Evolutionary conservation across 2,113 vertebrate species (phyloP).

Genomic region (Epinephelus fuscoguttatus): DNA sequence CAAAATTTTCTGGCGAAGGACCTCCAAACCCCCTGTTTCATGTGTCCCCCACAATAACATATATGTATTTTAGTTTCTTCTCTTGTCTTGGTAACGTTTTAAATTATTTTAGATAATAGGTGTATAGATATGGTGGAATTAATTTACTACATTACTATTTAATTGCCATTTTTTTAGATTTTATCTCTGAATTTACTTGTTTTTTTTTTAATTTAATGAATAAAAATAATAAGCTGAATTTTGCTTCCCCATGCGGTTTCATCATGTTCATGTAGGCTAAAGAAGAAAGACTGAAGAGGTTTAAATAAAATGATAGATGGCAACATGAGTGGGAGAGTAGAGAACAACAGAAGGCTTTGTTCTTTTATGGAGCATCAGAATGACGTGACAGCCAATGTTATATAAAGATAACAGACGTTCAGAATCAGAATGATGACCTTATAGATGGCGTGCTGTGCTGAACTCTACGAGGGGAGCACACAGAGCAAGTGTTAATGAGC

Average conservation of each 20-base stretch:
- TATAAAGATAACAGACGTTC: slow-evolving; percentile 1
- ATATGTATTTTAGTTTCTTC: neutral
- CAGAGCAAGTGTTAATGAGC: slow-evolving; percentile 61
- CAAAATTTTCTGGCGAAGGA: too few relatives aligned
- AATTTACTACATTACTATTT: neutral
- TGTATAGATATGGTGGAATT: neutral
- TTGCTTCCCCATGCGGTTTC: too few relatives aligned
- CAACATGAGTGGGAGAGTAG: slow-evolving; percentile 9
- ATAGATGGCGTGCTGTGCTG: neutral
- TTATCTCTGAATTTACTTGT: neutral
- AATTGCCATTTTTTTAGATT: neutral
- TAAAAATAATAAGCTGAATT: too few relatives aligned
- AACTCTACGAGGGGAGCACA: neutral
- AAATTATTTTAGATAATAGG: neutral
- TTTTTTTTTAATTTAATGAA: neutral
- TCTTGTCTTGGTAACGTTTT: neutral
- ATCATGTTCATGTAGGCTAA: neutral
- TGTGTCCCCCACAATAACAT: too few relatives aligned
- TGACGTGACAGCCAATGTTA: neutral
- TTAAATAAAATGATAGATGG: neutral
- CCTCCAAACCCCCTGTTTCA: too few relatives aligned
- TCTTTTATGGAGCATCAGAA: neutral
- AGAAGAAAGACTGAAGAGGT: neutral
- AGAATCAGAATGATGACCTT: slow-evolving; percentile 3
- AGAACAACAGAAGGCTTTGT: slow-evolving; percentile 20